These are phyloP conservation scores for Marmota flaviventris DNA, from an alignment of 2,113 vertebrate genomes.

Conservation along the genomic window DNA sequence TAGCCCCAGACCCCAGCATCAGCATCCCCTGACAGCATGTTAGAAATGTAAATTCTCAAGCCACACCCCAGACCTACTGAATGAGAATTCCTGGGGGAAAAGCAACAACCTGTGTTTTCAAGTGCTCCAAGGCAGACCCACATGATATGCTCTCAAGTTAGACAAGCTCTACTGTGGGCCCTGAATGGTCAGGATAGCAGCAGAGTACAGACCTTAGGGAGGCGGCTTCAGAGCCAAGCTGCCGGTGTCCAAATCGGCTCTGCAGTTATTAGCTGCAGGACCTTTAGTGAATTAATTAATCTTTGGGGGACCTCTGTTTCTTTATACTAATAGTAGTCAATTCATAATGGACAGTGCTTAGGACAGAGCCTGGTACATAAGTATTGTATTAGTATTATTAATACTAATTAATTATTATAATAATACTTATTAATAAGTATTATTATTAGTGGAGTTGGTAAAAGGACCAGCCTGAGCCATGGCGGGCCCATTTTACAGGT, in stretches of 20 bases:
- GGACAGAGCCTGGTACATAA: background rate
- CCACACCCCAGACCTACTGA: background rate
- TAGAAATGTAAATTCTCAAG: background rate
- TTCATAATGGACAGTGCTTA: background rate
- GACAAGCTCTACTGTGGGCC: background rate
- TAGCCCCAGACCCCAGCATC: background rate
- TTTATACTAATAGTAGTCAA: background rate
- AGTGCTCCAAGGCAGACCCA: background rate
- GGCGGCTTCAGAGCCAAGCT: accelerated
- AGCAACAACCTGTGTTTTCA: background rate
- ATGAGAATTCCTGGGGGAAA: background rate
- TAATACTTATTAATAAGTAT: no score
- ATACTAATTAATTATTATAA: no score
- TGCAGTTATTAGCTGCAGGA: background rate
- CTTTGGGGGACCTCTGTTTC: background rate
- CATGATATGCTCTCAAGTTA: background rate
- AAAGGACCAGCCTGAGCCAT: accelerated
- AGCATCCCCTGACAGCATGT: background rate
- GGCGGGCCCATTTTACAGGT: no score
- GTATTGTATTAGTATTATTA: no score
- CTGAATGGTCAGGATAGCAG: background rate
- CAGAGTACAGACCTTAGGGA: background rate
- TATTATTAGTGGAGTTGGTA: background rate
- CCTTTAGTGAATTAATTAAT: background rate
- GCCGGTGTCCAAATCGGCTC: background rate